Conservation (phyloP, 2,797 vertebrate genomes). For the Coilia nasus region DNA sequence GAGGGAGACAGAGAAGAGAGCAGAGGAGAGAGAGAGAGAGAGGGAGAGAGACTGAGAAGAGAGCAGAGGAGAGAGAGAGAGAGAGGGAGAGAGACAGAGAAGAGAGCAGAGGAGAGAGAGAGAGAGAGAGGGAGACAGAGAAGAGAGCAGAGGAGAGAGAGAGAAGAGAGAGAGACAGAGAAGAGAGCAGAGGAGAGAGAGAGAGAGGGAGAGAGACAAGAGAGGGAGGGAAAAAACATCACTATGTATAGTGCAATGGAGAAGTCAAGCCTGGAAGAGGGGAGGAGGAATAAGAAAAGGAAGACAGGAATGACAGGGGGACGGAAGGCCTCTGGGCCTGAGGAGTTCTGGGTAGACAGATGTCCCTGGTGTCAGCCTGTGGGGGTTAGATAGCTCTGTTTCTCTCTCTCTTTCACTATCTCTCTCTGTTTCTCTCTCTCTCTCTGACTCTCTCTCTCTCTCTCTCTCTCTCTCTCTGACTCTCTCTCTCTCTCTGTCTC, state of each 20-base stretch:
- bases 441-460: background rate
- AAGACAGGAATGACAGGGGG: background rate
- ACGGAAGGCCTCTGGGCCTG: background rate
- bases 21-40: background rate
- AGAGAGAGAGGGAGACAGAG: slow-evolving; percentile 9
- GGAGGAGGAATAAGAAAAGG: no score
- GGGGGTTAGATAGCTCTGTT: background rate
- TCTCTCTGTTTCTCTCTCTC: background rate
- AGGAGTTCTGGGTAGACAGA: background rate
- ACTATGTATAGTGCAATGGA: no score
- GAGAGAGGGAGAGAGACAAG: slow-evolving; percentile 19
- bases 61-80: slow-evolving; percentile 23
- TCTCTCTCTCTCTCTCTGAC: background rate
- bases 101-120: background rate
- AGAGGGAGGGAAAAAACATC: background rate
- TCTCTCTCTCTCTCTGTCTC: background rate
- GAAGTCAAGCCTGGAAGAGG: no score
- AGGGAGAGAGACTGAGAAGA: slow-evolving; percentile 8
- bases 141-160: background rate
- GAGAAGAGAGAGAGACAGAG: slow-evolving; percentile 24
- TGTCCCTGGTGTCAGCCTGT: background rate
- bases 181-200: slow-evolving; percentile 18
- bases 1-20: background rate
- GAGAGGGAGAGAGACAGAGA: background rate
- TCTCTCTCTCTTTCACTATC: background rate